Evolutionary conservation across 2,888 invertebrate genomes (phyloP).

Genomic region (Bhutanitis thaidina): DNA sequence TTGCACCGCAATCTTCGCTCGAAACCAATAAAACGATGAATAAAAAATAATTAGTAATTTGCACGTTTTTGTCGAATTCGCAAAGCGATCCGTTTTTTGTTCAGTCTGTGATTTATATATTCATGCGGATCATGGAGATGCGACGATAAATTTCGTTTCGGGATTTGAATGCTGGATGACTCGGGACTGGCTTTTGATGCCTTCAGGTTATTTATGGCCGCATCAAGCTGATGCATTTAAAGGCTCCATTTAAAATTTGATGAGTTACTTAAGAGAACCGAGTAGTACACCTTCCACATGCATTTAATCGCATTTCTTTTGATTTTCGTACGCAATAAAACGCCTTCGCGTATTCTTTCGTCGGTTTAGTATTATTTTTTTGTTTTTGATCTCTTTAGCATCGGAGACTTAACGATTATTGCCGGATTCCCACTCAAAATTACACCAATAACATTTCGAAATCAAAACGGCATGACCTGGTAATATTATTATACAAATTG

Average conservation of each 20-base stretch:
- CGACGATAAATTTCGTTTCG: conserved; percentile 38
- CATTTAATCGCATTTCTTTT: background rate
- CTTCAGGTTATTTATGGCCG: conserved; percentile 46
- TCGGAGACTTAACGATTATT: conserved; percentile 13
- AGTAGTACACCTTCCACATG: conserved; percentile 33
- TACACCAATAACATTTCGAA: conserved; percentile 11
- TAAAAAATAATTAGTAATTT: conserved; percentile 52
- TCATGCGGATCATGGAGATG: conserved; percentile 43
- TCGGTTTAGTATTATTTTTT: conserved; percentile 3
- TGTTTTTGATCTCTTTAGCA: conserved; percentile 3
- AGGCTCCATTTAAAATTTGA: conserved; percentile 37
- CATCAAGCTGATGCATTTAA: conserved; percentile 36
- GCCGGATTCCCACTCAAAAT: conserved; percentile 5
- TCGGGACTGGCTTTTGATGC: conserved; percentile 37
- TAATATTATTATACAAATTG: conserved; percentile 27
- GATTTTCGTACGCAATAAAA: conserved; percentile 23
- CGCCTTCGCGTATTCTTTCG: conserved; percentile 18
- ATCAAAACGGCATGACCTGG: conserved; percentile 28
- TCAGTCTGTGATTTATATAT: conserved; percentile 38
- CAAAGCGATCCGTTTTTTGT: conserved; percentile 33
- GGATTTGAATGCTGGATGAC: conserved; percentile 30
- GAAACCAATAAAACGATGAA: conserved; percentile 41
- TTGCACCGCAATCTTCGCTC: conserved; percentile 43
- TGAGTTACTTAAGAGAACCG: conserved; percentile 43
- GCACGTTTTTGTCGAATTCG: conserved; percentile 30